Conservation (phyloP, 2,113 vertebrate species). For the Eleginops maclovinus region DNA sequence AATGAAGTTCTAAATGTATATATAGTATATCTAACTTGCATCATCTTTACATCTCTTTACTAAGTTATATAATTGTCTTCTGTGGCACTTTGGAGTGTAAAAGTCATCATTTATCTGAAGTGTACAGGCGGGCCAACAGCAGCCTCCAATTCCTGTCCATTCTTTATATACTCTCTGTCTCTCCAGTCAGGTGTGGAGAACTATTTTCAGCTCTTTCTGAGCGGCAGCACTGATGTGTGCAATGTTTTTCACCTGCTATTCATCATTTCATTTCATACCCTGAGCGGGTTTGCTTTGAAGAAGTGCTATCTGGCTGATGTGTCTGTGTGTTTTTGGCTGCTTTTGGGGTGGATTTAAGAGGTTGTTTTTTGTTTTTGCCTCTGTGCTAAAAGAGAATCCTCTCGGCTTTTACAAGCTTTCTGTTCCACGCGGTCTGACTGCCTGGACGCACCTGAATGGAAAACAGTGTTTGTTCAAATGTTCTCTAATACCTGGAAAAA, state of each 20-base stretch:
- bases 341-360: constrained; percentile 63
- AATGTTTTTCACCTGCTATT: constrained; percentile 78
- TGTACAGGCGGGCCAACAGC: constrained; percentile 57
- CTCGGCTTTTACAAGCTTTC: constrained; percentile 50
- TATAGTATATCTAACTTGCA: constrained; percentile 39
- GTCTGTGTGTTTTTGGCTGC: constrained; percentile 61
- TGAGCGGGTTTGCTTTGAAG: constrained; percentile 72
- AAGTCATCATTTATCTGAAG: constrained; percentile 65
- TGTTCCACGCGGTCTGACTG: constrained; percentile 37
- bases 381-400: constrained; percentile 48
- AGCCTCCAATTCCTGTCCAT: constrained; percentile 60
- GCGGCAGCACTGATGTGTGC: constrained; percentile 77
- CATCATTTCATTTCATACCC: constrained; percentile 80
- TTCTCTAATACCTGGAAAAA: constrained; percentile 41
- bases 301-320: constrained; percentile 59
- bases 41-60: constrained; percentile 56
- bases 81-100: constrained; percentile 54
- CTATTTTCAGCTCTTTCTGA: constrained; percentile 73
- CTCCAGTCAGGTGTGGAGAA: constrained; percentile 69
- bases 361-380: constrained; percentile 51
- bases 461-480: constrained; percentile 35
- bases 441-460: constrained; percentile 34
- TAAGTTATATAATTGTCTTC: constrained; percentile 66
- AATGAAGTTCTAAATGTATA: constrained; percentile 52
- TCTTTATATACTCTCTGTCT: constrained; percentile 59